phyloP scores from a whole-genome alignment of 2,888 invertebrate genomes.

The Mimumesa dahlbomi region DNA sequence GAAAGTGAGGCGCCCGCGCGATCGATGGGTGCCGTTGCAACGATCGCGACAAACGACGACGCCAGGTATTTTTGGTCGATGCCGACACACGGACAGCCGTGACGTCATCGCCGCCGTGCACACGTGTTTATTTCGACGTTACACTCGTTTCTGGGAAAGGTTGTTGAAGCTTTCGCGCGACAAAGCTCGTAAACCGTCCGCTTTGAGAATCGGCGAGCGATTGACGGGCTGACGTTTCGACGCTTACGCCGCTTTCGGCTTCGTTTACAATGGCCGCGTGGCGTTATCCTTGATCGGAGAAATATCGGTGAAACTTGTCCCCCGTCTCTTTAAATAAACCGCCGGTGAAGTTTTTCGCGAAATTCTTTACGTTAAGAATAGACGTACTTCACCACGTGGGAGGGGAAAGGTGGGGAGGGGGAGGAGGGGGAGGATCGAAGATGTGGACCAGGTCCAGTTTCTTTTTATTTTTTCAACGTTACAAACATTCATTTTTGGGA shows the following conservation, averaged over 20 bases:
- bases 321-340: background rate
- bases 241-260: background rate
- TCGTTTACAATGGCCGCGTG: no score
- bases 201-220: slow-evolving; percentile 20
- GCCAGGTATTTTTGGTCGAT: slow-evolving; percentile 60
- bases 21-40: slow-evolving; percentile 47
- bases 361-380: no score
- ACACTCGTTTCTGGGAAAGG: slow-evolving; percentile 65
- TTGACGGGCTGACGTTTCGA: slow-evolving; percentile 20
- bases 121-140: slow-evolving; percentile 75
- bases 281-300: no score
- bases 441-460: no score
- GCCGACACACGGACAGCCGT: slow-evolving; percentile 40
- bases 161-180: slow-evolving; percentile 60
- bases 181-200: slow-evolving; percentile 38
- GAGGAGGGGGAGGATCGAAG: no score
- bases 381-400: no score
- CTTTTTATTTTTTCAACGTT: no score
- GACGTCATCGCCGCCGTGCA: slow-evolving; percentile 73
- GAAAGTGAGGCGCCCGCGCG: background rate
- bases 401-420: no score
- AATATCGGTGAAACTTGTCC: no score
- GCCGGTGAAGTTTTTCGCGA: no score
- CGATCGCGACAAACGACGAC: slow-evolving; percentile 53
- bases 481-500: no score